Evolutionary conservation across 1,140 invertebrate species (phyloP).

Genomic region (Magallana gigas): DNA sequence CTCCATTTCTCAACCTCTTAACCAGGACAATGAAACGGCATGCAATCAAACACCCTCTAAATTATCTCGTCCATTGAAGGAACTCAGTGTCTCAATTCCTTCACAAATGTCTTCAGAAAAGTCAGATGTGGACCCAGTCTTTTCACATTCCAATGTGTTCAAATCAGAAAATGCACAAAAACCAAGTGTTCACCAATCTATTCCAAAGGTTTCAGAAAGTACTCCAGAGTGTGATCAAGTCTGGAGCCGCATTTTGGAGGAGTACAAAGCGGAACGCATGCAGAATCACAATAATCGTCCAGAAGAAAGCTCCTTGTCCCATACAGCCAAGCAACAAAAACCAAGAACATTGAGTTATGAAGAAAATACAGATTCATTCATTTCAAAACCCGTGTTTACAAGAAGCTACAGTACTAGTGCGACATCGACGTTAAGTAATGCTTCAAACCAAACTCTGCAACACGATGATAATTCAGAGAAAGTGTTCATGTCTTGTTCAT

Average conservation of each 20-base stretch:
- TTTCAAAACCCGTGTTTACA: neutral
- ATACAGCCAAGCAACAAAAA: neutral
- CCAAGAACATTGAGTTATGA: neutral
- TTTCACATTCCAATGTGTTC: neutral
- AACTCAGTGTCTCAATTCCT: neutral
- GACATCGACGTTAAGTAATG: neutral
- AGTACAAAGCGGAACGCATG: neutral
- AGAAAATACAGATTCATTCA: neutral
- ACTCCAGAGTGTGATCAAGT: neutral
- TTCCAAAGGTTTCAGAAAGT: neutral
- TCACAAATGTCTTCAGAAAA: neutral
- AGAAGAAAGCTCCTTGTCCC: neutral
- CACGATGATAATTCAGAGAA: neutral
- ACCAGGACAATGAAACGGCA: neutral
- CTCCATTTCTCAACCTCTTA: neutral
- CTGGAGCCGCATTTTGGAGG: constrained; percentile 20
- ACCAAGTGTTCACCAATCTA: neutral
- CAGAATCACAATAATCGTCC: neutral
- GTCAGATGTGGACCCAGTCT: neutral
- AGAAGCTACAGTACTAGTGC: constrained; percentile 22
- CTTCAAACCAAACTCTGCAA: neutral
- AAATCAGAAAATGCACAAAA: neutral
- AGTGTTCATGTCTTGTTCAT: neutral
- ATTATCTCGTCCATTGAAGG: neutral
- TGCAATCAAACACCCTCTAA: neutral